Evolutionary conservation across 2,797 vertebrate species (phyloP).

Genomic region (Lagodon rhomboides): DNA sequence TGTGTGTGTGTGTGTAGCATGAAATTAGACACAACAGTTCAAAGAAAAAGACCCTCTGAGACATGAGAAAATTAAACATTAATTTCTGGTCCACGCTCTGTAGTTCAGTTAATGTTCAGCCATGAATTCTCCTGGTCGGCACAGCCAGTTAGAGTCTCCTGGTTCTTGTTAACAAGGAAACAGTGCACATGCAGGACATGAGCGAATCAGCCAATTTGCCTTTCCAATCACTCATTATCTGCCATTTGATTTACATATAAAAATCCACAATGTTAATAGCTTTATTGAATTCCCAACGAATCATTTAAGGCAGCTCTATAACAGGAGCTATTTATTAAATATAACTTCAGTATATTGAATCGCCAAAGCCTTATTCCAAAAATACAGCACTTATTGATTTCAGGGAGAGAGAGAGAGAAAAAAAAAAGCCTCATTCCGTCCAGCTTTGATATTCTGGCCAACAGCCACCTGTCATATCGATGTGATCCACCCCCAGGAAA

Average conservation of each 20-base stretch:
- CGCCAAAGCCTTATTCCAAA: constrained; percentile 24
- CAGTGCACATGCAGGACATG: constrained; percentile 50
- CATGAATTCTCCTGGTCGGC: constrained; percentile 64
- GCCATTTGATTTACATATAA: constrained; percentile 30
- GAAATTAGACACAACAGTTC: constrained; percentile 56
- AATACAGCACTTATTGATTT: constrained; percentile 56
- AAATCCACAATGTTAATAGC: background rate
- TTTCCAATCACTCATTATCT: constrained; percentile 59
- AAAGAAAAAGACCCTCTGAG: constrained; percentile 47
- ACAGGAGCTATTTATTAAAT: constrained; percentile 29
- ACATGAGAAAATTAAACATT: constrained; percentile 69
- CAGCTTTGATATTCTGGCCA: constrained; percentile 48
- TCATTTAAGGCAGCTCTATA: constrained; percentile 12
- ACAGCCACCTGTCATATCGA: constrained; percentile 39
- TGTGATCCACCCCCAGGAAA: constrained; percentile 29
- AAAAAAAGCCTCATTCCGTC: constrained; percentile 32
- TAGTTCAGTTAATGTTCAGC: constrained; percentile 72
- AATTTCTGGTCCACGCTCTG: constrained; percentile 65
- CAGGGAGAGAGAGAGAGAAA: background rate
- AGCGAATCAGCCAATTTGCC: constrained; percentile 53
- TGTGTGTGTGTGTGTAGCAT: constrained; percentile 20
- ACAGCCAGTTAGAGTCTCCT: constrained; percentile 61
- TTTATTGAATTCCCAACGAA: constrained; percentile 21
- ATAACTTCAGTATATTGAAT: constrained; percentile 40
- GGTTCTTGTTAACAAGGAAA: constrained; percentile 69